These are phyloP conservation scores for Xylocopa sonorina DNA, from an alignment of 1,140 invertebrate species.

Conservation along the genomic window DNA sequence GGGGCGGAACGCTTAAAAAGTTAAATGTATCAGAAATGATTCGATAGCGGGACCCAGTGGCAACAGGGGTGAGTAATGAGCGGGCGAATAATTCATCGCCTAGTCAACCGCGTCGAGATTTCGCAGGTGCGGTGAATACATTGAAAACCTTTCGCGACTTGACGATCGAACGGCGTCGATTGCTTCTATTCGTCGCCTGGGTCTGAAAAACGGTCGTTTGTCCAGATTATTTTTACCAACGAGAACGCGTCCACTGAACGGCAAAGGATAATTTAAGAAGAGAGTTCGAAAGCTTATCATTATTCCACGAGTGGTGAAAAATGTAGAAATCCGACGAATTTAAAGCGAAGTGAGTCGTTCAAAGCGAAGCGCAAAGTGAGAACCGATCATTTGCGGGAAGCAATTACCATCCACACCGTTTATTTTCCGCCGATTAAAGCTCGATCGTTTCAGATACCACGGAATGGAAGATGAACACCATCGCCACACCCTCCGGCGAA, in stretches of 20 bases:
- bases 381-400: no score
- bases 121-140: conserved; percentile 8
- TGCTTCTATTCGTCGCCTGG: no score
- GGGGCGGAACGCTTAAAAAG: background rate
- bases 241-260: no score
- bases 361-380: no score
- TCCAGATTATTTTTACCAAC: no score
- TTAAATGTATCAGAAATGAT: conserved; percentile 28
- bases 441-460: conserved; percentile 2
- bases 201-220: background rate
- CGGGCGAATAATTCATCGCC: background rate
- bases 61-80: conserved; percentile 8
- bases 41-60: background rate
- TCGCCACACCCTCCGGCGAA: background rate
- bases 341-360: no score
- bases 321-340: no score
- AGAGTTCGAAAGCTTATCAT: no score
- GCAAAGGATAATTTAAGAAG: no score
- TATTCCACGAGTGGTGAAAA: no score
- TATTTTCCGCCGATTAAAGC: conserved; percentile 23
- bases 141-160: conserved; percentile 10
- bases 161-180: background rate
- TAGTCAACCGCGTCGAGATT: background rate
- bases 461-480: background rate
- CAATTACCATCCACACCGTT: background rate